Percentiles rank a stretch among this genome's conserved stretches.
Conservation (phyloP, 2,113 vertebrate genomes). For the Myanophis thanlyinensis region DNA sequence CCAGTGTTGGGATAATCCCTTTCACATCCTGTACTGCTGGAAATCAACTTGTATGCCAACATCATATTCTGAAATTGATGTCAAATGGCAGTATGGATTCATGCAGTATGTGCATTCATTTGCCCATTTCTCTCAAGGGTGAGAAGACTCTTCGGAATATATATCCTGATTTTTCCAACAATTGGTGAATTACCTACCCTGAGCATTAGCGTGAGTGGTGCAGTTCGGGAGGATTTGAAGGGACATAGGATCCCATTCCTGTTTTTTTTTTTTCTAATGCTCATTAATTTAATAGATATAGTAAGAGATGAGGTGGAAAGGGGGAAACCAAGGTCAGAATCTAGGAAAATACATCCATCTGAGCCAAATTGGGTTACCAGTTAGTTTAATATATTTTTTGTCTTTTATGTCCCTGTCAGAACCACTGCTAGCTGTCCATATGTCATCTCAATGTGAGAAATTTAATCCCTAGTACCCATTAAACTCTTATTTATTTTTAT, state of each 20-base stretch:
- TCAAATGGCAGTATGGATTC: not conserved
- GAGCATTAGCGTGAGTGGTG: not conserved
- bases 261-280: not conserved
- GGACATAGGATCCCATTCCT: not conserved
- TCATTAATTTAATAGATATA: not conserved
- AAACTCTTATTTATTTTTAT: too few relatives aligned
- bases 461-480: not conserved
- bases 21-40: not conserved
- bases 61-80: not conserved
- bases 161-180: not conserved
- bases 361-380: not conserved
- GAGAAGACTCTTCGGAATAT: not conserved
- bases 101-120: not conserved
- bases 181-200: not conserved
- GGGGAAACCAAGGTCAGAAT: not conserved
- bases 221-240: not conserved
- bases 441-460: constrained; percentile 19
- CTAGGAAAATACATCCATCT: not conserved
- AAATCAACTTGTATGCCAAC: not conserved
- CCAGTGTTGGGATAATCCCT: not conserved
- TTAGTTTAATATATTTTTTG: not conserved
- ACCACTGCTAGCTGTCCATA: accelerated
- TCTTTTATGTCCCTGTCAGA: not conserved
- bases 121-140: not conserved
- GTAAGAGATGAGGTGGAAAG: not conserved